Conservation (phyloP, 2,888 invertebrate species). For the Barypeithes pellucidus region DNA sequence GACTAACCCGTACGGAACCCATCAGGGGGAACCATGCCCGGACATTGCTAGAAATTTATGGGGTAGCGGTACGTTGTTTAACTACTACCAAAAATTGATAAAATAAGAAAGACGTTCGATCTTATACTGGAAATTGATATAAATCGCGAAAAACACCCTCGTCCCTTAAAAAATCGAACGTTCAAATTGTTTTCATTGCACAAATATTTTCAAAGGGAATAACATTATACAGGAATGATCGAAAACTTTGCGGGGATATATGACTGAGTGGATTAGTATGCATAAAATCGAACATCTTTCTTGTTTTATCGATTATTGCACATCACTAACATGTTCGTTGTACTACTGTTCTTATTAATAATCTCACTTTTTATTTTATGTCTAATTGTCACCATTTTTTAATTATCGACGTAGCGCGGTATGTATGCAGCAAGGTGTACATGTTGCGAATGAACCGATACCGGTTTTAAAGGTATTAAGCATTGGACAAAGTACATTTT, state of each 20-base stretch:
- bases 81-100: constrained; percentile 64
- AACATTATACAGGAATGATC: too few species aligned
- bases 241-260: too few species aligned
- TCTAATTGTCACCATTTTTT: constrained; percentile 35
- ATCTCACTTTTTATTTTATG: constrained; percentile 42
- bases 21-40: constrained; percentile 47
- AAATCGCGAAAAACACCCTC: too few species aligned
- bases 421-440: constrained; percentile 32
- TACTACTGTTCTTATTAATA: constrained; percentile 42
- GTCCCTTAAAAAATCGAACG: too few species aligned
- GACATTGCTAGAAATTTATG: constrained; percentile 51
- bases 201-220: too few species aligned
- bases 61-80: constrained; percentile 70
- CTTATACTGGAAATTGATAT: too few species aligned
- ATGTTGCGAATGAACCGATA: too few species aligned
- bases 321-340: constrained; percentile 46
- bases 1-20: constrained; percentile 50
- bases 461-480: too few species aligned
- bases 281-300: neutral
- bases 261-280: too few species aligned
- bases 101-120: constrained; percentile 52
- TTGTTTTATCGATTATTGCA: constrained; percentile 1
- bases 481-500: too few species aligned
- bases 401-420: constrained; percentile 10
- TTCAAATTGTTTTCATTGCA: too few species aligned